Percentiles rank a stretch among this genome's conserved stretches.
Conservation (phyloP, 2,113 vertebrate species). For the Antechinus flavipes region DNA sequence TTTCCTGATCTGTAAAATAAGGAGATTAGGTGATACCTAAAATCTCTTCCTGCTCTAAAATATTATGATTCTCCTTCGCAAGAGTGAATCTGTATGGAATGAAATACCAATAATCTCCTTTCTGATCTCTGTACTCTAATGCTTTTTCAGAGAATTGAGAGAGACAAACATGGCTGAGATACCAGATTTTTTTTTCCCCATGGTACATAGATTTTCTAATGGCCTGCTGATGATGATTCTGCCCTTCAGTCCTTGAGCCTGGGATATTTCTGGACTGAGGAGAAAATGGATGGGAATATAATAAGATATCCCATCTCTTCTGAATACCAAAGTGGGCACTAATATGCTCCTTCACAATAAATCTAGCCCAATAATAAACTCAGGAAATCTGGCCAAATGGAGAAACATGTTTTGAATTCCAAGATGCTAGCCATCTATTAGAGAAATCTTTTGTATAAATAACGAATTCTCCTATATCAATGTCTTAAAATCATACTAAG, state of each 20-base stretch:
- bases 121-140: background rate
- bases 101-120: background rate
- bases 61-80: background rate
- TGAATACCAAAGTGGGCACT: constrained; percentile 4
- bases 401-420: constrained; percentile 12
- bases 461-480: constrained; percentile 7
- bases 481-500: constrained; percentile 14
- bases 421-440: constrained; percentile 18
- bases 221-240: background rate
- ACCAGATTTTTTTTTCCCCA: background rate
- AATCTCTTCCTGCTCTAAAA: background rate
- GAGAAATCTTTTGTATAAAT: background rate
- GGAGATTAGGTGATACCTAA: background rate
- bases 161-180: background rate
- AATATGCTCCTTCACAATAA: background rate
- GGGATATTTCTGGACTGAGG: constrained; percentile 12
- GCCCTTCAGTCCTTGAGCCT: background rate
- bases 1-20: background rate
- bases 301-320: background rate
- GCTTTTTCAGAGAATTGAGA: constrained; percentile 8
- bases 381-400: constrained; percentile 27
- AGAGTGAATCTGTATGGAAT: background rate
- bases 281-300: background rate
- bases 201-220: background rate
- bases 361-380: constrained; percentile 3